Conservation (phyloP, 2,888 invertebrate genomes). For the Tetropium fuscum region DNA sequence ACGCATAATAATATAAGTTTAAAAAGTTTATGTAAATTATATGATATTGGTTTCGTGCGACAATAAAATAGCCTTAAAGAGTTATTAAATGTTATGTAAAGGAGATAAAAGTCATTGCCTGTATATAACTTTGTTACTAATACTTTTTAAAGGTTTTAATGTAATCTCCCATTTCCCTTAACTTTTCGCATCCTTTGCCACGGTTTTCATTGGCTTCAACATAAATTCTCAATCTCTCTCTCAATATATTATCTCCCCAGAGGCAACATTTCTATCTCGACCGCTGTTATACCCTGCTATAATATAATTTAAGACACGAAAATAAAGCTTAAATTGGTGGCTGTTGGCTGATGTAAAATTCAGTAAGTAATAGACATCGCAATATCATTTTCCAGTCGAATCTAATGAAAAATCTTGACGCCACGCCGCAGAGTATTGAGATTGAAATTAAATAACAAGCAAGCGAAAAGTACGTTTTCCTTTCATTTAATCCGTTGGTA, state of each 20-base stretch:
- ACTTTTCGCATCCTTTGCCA: slow-evolving; percentile 18
- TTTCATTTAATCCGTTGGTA: too few species aligned
- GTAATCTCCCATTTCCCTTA: slow-evolving; percentile 9
- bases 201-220: slow-evolving; percentile 17
- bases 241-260: slow-evolving; percentile 21
- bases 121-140: slow-evolving; percentile 11
- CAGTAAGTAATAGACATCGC: slow-evolving; percentile 17
- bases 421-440: neutral
- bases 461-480: too few species aligned
- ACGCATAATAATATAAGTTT: too few species aligned
- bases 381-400: slow-evolving; percentile 6
- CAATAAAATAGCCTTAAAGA: too few species aligned
- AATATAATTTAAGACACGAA: slow-evolving; percentile 21
- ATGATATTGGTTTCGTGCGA: too few species aligned
- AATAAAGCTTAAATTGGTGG: slow-evolving; percentile 24
- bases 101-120: too few species aligned
- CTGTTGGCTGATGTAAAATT: slow-evolving; percentile 18
- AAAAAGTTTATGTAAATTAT: too few species aligned
- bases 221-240: slow-evolving; percentile 22
- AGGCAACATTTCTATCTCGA: slow-evolving; percentile 22
- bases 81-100: too few species aligned
- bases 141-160: slow-evolving; percentile 18
- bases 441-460: too few species aligned
- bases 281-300: slow-evolving; percentile 14
- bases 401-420: slow-evolving; percentile 6